Percentiles rank a stretch among this genome's conserved stretches.
phyloP scores from a whole-genome alignment of 1,140 invertebrate genomes.

The Mizuhopecten yessoensis region DNA sequence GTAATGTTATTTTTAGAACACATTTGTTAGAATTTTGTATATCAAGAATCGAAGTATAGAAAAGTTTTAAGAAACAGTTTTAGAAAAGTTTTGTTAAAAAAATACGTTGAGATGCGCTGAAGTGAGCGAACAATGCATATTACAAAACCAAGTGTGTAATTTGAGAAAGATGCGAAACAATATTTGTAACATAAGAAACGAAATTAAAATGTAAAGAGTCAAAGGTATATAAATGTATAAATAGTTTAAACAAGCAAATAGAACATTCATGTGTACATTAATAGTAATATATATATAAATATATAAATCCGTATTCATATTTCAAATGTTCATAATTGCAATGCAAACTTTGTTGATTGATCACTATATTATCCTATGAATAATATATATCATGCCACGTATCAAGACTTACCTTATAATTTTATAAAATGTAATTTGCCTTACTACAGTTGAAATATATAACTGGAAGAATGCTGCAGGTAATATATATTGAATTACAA shows the following conservation, averaged over 20 bases:
- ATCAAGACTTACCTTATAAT: background rate
- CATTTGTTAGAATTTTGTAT: background rate
- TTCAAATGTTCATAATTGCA: too few relatives aligned
- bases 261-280: too few relatives aligned
- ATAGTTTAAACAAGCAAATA: background rate
- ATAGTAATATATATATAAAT: too few relatives aligned
- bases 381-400: background rate
- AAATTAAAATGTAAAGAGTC: background rate
- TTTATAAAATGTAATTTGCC: background rate
- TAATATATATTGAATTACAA: background rate
- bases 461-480: background rate
- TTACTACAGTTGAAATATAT: background rate
- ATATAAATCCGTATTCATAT: too few relatives aligned
- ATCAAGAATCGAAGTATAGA: background rate
- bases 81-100: background rate
- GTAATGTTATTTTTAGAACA: too few relatives aligned
- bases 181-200: background rate
- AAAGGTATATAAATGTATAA: background rate
- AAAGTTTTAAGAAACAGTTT: background rate
- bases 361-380: too few relatives aligned
- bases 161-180: slow-evolving; percentile 14
- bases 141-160: background rate
- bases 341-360: too few relatives aligned
- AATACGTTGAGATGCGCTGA: slow-evolving; percentile 10
- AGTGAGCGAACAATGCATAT: slow-evolving; percentile 35